Evolutionary conservation across 2,113 vertebrate species (phyloP).

Genomic region (Hyla sarda): DNA sequence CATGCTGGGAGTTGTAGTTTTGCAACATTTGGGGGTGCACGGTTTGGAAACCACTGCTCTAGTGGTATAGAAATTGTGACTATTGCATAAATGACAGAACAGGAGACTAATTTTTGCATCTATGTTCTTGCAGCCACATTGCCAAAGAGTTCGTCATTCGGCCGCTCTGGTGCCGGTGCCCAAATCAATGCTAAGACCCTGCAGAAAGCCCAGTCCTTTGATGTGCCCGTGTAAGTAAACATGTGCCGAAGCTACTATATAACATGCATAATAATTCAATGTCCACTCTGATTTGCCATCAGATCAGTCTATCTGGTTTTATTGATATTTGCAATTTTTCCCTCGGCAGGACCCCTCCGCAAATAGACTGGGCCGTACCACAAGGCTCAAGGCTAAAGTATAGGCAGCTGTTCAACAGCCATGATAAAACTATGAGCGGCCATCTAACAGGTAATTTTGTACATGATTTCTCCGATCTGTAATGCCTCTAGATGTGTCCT

Average conservation of each 20-base stretch:
- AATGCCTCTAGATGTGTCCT: too few relatives aligned
- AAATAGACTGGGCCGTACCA: constrained; percentile 92
- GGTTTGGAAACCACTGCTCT: too few relatives aligned
- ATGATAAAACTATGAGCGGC: constrained; percentile 98
- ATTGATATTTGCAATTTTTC: constrained; percentile 4
- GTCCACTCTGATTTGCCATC: not conserved
- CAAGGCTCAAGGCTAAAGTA: constrained; percentile 96
- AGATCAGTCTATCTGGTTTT: not conserved
- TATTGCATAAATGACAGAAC: too few relatives aligned
- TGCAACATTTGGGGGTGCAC: too few relatives aligned
- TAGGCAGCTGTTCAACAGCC: constrained; percentile 96
- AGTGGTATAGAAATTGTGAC: too few relatives aligned
- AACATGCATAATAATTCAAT: not conserved
- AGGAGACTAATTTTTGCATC: not conserved
- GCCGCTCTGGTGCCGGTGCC: constrained; percentile 81
- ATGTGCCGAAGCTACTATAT: not conserved
- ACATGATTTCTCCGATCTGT: not conserved
- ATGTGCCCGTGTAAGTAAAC: constrained; percentile 82
- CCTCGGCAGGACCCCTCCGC: constrained; percentile 71
- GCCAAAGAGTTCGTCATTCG: constrained; percentile 94
- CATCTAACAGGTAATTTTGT: constrained; percentile 88
- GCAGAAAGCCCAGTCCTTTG: constrained; percentile 92
- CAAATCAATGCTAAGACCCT: constrained; percentile 81
- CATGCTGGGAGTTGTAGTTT: too few relatives aligned
- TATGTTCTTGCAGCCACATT: constrained; percentile 77